phyloP scores from a whole-genome alignment of 2,113 vertebrate species.

The Hypomesus transpacificus region DNA sequence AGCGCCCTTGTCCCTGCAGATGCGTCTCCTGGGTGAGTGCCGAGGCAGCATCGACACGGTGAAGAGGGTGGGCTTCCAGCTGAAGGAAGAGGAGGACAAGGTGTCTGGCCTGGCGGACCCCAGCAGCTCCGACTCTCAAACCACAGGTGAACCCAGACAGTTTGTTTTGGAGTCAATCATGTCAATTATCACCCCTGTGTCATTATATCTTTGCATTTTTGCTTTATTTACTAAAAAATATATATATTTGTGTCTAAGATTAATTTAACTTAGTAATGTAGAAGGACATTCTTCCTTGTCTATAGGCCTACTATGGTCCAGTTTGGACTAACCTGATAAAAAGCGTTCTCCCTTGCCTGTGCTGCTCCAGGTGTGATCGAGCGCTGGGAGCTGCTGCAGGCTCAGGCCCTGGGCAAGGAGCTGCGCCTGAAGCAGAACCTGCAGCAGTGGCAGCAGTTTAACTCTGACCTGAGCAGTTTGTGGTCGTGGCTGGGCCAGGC shows the following conservation, averaged over 20 bases:
- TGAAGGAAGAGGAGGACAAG: constrained; percentile 88
- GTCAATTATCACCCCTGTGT: neutral
- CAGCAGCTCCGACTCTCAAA: constrained; percentile 87
- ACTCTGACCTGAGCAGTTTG: constrained; percentile 81
- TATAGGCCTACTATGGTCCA: no score
- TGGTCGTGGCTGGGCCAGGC: constrained; percentile 84
- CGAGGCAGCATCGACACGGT: constrained; percentile 90
- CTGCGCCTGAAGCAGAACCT: constrained; percentile 89
- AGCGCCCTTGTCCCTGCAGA: constrained; percentile 61
- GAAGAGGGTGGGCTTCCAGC: constrained; percentile 82
- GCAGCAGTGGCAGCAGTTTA: constrained; percentile 95
- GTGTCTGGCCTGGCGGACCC: constrained; percentile 86
- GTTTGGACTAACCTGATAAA: neutral
- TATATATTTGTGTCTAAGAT: no score
- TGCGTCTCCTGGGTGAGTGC: constrained; percentile 91
- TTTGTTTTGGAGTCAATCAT: neutral
- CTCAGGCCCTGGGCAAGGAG: constrained; percentile 91
- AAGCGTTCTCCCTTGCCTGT: neutral
- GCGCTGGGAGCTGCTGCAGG: constrained; percentile 95
- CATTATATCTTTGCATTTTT: neutral
- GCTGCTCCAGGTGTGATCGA: constrained; percentile 86
- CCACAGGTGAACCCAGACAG: constrained; percentile 73
- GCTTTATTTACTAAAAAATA: neutral
- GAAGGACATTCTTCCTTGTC: no score
- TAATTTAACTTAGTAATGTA: no score